These are phyloP conservation scores for Acleris sparsana DNA, from an alignment of 2,888 invertebrate species.

Conservation along the genomic window DNA sequence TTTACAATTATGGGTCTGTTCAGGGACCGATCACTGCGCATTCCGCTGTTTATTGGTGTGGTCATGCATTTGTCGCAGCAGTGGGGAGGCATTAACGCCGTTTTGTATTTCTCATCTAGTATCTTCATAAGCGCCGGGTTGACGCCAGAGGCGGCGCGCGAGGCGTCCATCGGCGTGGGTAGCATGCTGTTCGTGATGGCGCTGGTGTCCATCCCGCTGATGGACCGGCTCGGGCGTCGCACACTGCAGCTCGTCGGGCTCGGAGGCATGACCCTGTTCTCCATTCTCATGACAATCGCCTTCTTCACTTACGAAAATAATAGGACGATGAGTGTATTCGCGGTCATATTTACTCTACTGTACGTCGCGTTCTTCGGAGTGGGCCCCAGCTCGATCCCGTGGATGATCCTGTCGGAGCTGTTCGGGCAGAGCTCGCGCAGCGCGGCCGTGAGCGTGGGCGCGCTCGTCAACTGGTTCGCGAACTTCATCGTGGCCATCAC, in stretches of 20 bases:
- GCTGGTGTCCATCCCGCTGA: conserved; percentile 88
- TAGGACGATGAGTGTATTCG: conserved; percentile 73
- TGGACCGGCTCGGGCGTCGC: conserved; percentile 88
- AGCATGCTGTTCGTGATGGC: conserved; percentile 89
- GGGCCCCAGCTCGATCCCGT: conserved; percentile 80
- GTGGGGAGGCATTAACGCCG: conserved; percentile 80
- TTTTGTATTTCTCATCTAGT: conserved; percentile 88
- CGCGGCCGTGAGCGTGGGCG: conserved; percentile 78
- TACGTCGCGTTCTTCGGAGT: conserved; percentile 81
- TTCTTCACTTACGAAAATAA: conserved; percentile 72
- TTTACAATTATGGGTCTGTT: conserved; percentile 71
- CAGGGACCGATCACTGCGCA: conserved; percentile 60
- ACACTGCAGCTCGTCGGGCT: conserved; percentile 88
- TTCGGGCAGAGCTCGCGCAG: conserved; percentile 78
- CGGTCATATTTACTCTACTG: conserved; percentile 75
- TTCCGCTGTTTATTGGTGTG: conserved; percentile 74
- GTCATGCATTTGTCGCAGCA: conserved; percentile 82
- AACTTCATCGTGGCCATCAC: conserved; percentile 79
- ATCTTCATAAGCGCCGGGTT: conserved; percentile 87
- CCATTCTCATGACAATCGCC: conserved; percentile 86
- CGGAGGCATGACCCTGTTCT: conserved; percentile 88
- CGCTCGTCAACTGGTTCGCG: conserved; percentile 79
- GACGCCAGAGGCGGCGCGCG: conserved; percentile 81
- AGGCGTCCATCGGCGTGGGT: conserved; percentile 88
- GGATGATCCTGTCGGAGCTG: conserved; percentile 80